Percentiles rank a stretch among this genome's conserved stretches.
Conservation (phyloP, 2,113 vertebrate species). For the Tursiops truncatus region DNA sequence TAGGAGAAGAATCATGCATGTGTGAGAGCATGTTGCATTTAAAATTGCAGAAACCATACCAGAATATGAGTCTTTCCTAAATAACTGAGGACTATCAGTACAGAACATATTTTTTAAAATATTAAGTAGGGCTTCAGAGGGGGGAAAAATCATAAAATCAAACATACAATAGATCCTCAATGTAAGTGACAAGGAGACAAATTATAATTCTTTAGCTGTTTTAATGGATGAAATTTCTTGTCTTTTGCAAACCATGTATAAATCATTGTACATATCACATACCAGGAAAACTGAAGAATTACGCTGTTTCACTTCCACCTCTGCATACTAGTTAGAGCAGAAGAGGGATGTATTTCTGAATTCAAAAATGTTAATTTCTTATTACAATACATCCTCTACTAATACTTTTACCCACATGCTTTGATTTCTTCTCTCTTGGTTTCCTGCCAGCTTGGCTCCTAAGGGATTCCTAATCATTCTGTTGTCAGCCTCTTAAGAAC, state of each 20-base stretch:
- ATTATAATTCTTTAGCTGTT: background rate
- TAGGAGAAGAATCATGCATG: background rate
- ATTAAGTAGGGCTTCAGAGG: background rate
- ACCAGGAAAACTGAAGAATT: background rate
- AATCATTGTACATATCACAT: background rate
- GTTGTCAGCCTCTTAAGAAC: slow-evolving; percentile 73
- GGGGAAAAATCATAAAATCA: background rate
- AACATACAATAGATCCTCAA: background rate
- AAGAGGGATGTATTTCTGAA: background rate
- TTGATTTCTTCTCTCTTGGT: slow-evolving; percentile 80
- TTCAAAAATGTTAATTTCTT: slow-evolving; percentile 66
- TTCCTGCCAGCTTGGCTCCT: slow-evolving; percentile 76
- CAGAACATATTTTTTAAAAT: background rate
- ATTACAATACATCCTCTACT: slow-evolving; percentile 29
- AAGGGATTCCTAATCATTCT: slow-evolving; percentile 81
- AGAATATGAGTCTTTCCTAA: background rate
- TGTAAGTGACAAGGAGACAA: background rate
- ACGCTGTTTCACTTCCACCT: background rate
- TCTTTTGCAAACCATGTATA: background rate
- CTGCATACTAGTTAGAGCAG: background rate
- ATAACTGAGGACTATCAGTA: background rate
- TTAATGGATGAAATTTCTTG: background rate
- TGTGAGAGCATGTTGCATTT: background rate
- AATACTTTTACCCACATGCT: slow-evolving; percentile 75
- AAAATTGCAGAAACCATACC: background rate